phyloP scores from a whole-genome alignment of 2,888 invertebrate genomes.

The Bursaphelenchus okinawaensis region DNA sequence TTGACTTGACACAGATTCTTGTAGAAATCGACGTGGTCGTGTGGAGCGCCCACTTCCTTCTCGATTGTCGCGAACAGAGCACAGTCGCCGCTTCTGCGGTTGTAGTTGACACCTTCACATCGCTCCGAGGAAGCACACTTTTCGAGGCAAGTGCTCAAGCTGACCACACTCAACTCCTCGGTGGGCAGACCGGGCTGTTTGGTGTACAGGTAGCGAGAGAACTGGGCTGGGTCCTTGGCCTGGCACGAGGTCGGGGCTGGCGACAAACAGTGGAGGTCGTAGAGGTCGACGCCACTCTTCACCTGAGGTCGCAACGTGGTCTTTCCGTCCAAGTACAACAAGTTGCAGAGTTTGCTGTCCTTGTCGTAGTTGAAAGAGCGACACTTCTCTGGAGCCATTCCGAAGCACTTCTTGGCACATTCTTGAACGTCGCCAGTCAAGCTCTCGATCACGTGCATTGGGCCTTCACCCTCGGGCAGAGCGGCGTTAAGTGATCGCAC shows the following conservation, averaged over 20 bases:
- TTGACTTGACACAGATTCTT: slow-evolving; percentile 54
- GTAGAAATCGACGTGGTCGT: slow-evolving; percentile 57
- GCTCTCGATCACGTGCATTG: slow-evolving; percentile 50
- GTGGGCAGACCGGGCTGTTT: slow-evolving; percentile 47
- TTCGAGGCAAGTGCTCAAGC: slow-evolving; percentile 52
- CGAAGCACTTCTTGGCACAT: slow-evolving; percentile 35
- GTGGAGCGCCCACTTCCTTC: slow-evolving; percentile 38
- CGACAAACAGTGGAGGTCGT: slow-evolving; percentile 54
- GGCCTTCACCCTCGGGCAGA: slow-evolving; percentile 52
- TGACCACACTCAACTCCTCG: slow-evolving; percentile 44
- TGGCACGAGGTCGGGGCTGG: slow-evolving; percentile 18
- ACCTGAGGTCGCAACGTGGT: slow-evolving; percentile 50
- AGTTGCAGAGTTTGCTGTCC: slow-evolving; percentile 43
- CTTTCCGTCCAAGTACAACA: slow-evolving; percentile 53
- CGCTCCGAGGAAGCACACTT: slow-evolving; percentile 43
- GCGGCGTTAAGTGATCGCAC: slow-evolving; percentile 54
- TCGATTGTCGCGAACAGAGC: slow-evolving; percentile 47
- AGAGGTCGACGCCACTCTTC: slow-evolving; percentile 48
- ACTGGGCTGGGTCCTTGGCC: slow-evolving; percentile 45
- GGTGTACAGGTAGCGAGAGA: slow-evolving; percentile 53
- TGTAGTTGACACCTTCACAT: slow-evolving; percentile 54
- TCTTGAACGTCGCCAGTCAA: slow-evolving; percentile 38
- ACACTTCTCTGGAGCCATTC: slow-evolving; percentile 36
- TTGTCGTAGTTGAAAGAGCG: slow-evolving; percentile 57
- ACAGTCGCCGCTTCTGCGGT: slow-evolving; percentile 53